Base-by-base conservation (phyloP, 30 jellyfish, hydroid and myxozoan species). In the Mastigias papua region DNA sequence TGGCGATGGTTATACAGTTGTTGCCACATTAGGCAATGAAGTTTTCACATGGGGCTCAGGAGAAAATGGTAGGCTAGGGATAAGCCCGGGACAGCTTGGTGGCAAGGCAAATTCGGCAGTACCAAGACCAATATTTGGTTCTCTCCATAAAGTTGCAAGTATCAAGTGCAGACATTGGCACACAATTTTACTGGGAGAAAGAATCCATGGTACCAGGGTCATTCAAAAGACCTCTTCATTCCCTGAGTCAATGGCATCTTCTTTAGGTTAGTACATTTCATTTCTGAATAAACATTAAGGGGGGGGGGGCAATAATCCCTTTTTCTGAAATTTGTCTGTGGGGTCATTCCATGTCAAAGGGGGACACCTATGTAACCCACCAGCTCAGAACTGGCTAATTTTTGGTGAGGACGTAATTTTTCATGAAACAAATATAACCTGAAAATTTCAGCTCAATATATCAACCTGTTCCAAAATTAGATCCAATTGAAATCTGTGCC, bases 91-190 rank as follows among this genome's bases (percentile, higher is more conserved):
- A 31, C 54, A 67, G 2, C 88, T 80, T 29, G 92, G 88, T 20
- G 98, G 93, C 51, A 88, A 88, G 62, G 9, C 90, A 6, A 29
- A 48, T 76, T 73, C 89, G 8, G 87, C 95, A n/a, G 89, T 86
- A 1, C 98, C 98, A n/a, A 77, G 89, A 25, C 97, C 98, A 23
- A 93, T 93, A 9, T 93, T 93, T 85, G 98, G 98, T 37, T 93
- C 98, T 5, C 66, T 93, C 48, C 98, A 93, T 51, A 88, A 81
- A 63, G 98, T 93, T 2, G 98, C 98, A 48, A 70, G 90, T 29
- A 25, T 93, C 60, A 76, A 82, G 10, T 84, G 97, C 94, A 64
- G 97, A 3, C 96, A 87, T 63, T 93, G 98, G 98, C 91, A 74
- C 48, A 70, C 98, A 15, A 88, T 93, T 50, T 69, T 87, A 10